These are phyloP conservation scores for Gila orcuttii DNA, from an alignment of 2,113 vertebrate species.

Conservation along the genomic window DNA sequence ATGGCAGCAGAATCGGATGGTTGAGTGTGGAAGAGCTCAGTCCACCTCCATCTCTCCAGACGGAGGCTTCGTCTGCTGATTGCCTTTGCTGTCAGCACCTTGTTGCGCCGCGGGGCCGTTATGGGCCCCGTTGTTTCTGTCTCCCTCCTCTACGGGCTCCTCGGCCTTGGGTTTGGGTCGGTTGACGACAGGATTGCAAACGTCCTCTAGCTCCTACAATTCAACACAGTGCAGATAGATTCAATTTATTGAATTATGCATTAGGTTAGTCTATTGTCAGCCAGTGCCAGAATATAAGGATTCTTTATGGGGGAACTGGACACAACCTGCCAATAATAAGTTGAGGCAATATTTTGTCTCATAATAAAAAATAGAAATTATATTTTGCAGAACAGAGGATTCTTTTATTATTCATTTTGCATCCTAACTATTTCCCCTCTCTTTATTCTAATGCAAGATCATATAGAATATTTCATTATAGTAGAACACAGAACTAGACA, in stretches of 20 bases:
- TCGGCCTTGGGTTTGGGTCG: constrained; percentile 86
- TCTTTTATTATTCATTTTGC: too few species aligned
- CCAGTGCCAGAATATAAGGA: neutral
- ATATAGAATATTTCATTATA: neutral
- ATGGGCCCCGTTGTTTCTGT: constrained; percentile 77
- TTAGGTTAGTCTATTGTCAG: neutral
- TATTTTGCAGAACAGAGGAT: neutral
- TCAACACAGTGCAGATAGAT: neutral
- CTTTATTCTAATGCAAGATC: neutral
- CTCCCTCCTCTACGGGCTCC: constrained; percentile 75
- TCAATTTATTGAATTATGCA: neutral
- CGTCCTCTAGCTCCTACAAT: constrained; percentile 85
- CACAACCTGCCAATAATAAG: neutral
- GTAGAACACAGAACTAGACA: neutral
- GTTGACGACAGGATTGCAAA: constrained; percentile 85
- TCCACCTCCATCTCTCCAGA: constrained; percentile 92
- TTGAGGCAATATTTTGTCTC: neutral
- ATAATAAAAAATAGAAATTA: neutral
- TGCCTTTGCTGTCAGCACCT: constrained; percentile 76
- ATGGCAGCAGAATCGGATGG: constrained; percentile 23
- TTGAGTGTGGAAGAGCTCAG: constrained; percentile 72
- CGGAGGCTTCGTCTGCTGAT: constrained; percentile 78
- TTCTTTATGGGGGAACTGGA: neutral
- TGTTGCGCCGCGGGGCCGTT: constrained; percentile 83
- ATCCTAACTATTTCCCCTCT: neutral